A percentile compares a stretch with the other conserved stretches of the same genome.
phyloP scores from a whole-genome alignment of 2,888 invertebrate genomes.

The Scaptomyza polygonia region DNA sequence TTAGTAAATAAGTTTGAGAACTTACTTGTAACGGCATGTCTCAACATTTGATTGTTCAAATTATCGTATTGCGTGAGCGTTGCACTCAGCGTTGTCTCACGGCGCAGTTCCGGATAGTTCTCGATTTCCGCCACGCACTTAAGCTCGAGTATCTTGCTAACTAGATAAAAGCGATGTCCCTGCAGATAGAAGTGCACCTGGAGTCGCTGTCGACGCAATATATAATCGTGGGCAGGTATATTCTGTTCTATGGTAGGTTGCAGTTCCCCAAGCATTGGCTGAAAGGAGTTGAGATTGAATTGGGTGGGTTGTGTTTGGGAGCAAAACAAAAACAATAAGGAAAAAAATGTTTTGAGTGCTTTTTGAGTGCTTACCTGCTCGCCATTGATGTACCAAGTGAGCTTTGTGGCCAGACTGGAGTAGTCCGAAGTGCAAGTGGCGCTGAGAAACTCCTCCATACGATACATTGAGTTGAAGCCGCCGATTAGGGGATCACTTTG shows the following conservation, averaged over 20 bases:
- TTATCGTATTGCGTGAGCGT: conserved; percentile 81
- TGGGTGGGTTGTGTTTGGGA: neutral
- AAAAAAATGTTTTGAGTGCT: conserved; percentile 1
- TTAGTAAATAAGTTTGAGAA: conserved; percentile 6
- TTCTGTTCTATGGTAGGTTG: conserved; percentile 83
- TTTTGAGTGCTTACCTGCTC: conserved; percentile 80
- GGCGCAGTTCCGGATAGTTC: conserved; percentile 81
- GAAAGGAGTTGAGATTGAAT: conserved; percentile 1
- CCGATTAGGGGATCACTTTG: conserved; percentile 84
- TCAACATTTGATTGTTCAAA: conserved; percentile 84
- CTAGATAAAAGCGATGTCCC: conserved; percentile 81
- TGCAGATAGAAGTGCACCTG: conserved; percentile 84
- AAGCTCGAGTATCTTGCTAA: conserved; percentile 80
- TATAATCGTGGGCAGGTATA: conserved; percentile 83
- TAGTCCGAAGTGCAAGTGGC: conserved; percentile 84
- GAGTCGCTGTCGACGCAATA: conserved; percentile 81
- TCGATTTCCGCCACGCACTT: conserved; percentile 84
- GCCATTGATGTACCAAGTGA: conserved; percentile 84
- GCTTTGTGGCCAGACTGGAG: conserved; percentile 83
- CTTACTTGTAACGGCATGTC: conserved; percentile 78
- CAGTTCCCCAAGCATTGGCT: conserved; percentile 82
- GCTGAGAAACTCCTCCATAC: conserved; percentile 83
- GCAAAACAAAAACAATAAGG: neutral
- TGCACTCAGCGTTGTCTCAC: conserved; percentile 81
- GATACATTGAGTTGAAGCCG: conserved; percentile 83